Base-by-base conservation (phyloP, 2,113 vertebrate genomes). In the Gavialis gangeticus region DNA sequence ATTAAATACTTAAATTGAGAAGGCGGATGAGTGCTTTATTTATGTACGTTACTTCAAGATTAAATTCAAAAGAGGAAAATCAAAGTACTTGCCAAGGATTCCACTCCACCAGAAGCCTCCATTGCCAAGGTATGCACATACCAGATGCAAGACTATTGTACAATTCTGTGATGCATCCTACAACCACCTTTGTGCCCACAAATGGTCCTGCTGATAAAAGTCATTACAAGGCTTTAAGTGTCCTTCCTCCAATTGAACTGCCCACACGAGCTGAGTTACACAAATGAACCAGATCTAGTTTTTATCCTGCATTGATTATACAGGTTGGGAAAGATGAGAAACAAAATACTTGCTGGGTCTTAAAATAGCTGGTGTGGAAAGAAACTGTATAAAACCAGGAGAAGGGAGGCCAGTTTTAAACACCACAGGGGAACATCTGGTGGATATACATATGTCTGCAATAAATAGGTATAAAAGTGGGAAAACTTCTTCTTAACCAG, bases 1-100 rank as follows among this genome's bases (percentile, higher is more conserved):
- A 34, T 75, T 89, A 85, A 88, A 85, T 7, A 84, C 2, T 4
- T 64, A 12, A 12, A 62, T 85, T 85, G 66, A 80, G 37, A 67
- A 85, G 88, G 60, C 19, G 46, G 46, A 46, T 46, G 3, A 0
- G 28, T 73, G 25, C 5, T 84, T 89, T 54, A 57, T 81, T 71
- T 83, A 71, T 84, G 13, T 1, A 85, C 81, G 25, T 59, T 67
- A 84, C 79, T 69, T 62, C 83, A 59, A 73, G 81, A 86, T 79
- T 59, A 84, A 3, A 79, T 28, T 57, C 66, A 63, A 76, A 2
- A 1, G 24, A 79, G 78, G 54, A 54, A 91, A 81, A 56, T 17
- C 3, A 21, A 34, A 84, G 56, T 5, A 2, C 6, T 30, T 85
- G 13, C 16, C 57, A 75, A 3, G 16, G 17, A 75, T 1, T 1